A percentile compares a stretch with the other conserved stretches of the same genome.
These are phyloP conservation scores for Leuciscus waleckii DNA, from an alignment of 2,797 vertebrate genomes.

Conservation along the genomic window DNA sequence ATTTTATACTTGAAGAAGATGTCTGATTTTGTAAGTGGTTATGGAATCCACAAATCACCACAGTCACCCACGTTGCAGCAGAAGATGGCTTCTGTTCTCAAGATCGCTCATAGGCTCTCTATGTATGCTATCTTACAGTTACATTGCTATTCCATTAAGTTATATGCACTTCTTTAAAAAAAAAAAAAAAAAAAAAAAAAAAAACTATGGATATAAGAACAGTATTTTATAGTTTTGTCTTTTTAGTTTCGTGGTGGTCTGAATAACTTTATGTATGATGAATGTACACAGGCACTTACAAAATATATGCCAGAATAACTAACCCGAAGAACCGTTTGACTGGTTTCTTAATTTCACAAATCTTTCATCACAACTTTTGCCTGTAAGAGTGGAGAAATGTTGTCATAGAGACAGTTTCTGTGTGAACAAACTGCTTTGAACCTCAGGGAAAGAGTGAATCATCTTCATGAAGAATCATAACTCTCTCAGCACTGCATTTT, in stretches of 20 bases:
- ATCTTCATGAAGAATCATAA: conserved; percentile 25
- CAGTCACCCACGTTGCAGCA: not conserved
- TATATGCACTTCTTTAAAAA: not conserved
- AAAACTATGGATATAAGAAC: not conserved
- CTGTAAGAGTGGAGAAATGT: conserved; percentile 42
- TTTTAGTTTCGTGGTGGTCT: not conserved
- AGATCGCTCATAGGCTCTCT: not conserved
- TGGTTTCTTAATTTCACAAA: not conserved
- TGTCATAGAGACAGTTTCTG: conserved; percentile 31
- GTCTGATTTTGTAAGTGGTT: not conserved
- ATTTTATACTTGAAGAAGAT: not conserved
- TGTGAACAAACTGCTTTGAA: conserved; percentile 21
- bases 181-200: too few relatives aligned
- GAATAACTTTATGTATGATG: not conserved
- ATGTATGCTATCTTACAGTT: not conserved
- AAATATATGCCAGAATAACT: not conserved
- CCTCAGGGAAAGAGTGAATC: conserved; percentile 58
- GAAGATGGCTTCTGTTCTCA: not conserved
- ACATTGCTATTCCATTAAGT: not conserved
- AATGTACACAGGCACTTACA: not conserved
- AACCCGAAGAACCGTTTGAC: not conserved
- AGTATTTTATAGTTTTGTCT: not conserved
- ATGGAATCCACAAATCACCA: not conserved
- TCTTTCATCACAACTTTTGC: conserved; percentile 21
- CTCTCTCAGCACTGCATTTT: not conserved